Evolutionary conservation across 2,113 vertebrate species (phyloP).

Genomic region (Psammodynastes pulverulentus): DNA sequence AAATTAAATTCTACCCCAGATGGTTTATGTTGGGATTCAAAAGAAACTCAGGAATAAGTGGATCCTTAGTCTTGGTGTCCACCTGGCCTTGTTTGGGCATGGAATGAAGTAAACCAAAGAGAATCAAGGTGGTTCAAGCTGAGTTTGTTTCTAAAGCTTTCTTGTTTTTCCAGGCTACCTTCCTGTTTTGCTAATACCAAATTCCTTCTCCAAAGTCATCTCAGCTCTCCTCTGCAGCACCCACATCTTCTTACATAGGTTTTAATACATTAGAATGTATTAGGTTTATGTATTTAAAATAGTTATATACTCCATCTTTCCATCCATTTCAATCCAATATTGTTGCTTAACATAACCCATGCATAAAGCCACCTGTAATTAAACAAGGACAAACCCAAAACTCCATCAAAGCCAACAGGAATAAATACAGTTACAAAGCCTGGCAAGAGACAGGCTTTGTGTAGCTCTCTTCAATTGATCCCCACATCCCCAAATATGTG

Average conservation of each 20-base stretch:
- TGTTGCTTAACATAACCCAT: background rate
- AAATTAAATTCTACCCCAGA: background rate
- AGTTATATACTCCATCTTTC: background rate
- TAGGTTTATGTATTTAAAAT: background rate
- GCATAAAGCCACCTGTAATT: background rate
- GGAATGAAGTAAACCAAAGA: background rate
- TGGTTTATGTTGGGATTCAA: background rate
- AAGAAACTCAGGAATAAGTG: background rate
- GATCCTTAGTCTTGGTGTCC: background rate
- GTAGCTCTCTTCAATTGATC: background rate
- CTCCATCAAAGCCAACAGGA: background rate
- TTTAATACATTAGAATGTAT: background rate
- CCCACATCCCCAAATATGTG: background rate
- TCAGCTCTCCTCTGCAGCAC: background rate
- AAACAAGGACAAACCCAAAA: background rate
- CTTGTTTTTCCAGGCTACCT: background rate
- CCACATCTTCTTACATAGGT: background rate
- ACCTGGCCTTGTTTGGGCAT: background rate
- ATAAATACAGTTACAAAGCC: background rate
- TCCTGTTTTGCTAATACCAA: background rate
- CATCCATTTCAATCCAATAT: background rate
- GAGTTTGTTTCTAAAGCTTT: background rate
- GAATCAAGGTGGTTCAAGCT: background rate
- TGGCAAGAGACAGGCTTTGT: background rate
- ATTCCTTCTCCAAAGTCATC: background rate